A percentile compares a stretch with the other conserved stretches of the same genome.
These are phyloP conservation scores for Holothuria scabra DNA, from an alignment of 53 echinoderm and acorn worm species.

Conservation along the genomic window DNA sequence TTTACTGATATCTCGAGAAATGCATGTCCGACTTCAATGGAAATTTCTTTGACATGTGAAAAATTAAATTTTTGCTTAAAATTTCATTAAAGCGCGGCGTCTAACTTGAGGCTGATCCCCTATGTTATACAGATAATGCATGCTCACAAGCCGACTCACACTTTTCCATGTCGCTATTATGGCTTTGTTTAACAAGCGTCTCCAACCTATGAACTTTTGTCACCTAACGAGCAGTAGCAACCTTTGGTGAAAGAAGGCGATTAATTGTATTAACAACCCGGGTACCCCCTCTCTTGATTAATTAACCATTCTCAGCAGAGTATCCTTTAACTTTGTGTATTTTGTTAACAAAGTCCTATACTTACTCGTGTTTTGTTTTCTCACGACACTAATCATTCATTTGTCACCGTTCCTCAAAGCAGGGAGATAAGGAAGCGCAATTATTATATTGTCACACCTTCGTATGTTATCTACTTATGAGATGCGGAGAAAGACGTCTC, in stretches of 20 bases:
- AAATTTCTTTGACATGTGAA: too few relatives aligned
- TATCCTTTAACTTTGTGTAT: slow-evolving; percentile 13
- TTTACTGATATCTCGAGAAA: too few relatives aligned
- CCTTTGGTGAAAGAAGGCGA: background rate
- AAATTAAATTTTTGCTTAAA: too few relatives aligned
- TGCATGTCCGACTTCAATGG: too few relatives aligned
- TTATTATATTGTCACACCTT: slow-evolving; percentile 44
- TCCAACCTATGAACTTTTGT: too few relatives aligned
- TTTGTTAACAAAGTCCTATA: slow-evolving; percentile 27
- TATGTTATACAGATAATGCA: too few relatives aligned
- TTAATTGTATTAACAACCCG: background rate
- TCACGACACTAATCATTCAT: slow-evolving; percentile 29
- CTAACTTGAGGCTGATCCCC: too few relatives aligned
- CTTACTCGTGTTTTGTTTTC: background rate
- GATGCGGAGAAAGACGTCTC: slow-evolving; percentile 17
- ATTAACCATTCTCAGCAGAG: background rate
- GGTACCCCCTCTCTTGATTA: slow-evolving; percentile 11
- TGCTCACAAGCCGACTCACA: too few relatives aligned
- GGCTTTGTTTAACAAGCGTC: too few relatives aligned
- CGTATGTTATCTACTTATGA: slow-evolving; percentile 23
- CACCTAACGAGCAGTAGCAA: too few relatives aligned
- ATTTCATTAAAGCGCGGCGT: too few relatives aligned
- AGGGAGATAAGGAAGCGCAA: slow-evolving; percentile 14
- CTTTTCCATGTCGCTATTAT: too few relatives aligned
- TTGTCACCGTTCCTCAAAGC: slow-evolving; percentile 29